Evolutionary conservation across 2,888 invertebrate genomes (phyloP), one percentile per base, ranked within the genome.

Genomic region (Gibbula magus): DNA sequence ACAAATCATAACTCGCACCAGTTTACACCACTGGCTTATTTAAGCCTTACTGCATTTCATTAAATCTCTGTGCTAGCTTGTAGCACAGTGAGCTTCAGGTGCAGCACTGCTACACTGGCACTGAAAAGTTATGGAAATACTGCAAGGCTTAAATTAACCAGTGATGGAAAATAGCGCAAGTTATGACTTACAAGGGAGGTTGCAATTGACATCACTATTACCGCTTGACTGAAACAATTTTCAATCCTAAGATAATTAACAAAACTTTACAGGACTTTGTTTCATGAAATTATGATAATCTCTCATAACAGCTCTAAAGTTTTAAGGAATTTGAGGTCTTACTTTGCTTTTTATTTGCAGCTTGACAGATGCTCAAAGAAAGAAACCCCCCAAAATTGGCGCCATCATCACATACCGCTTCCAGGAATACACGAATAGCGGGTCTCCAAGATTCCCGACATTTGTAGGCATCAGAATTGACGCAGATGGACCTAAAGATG

Each of bases 391-490:
- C 0, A 92, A 91, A 82, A 90, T 86, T 32, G 91, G 91, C 3
- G 86, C 88, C 56, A 91, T 92, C 79, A 92, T 92, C 75, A 92
- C 92, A 22, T 92, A 91, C 87, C 89, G 89, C 80, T 92, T 91
- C 81, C 92, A 92, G 81, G 92, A 92, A 83, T 88, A 89, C 32
- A 89, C 89, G 16, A 90, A 91, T 84, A 86, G 89, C 20, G 92
- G 92, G 1, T 83, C 83, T 25, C 92, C 92, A 16, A 81, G 92
- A 51, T 92, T 92, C 83, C 92, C 92, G 5, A 85, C 90, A 0
- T 92, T 82, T 86, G 53, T 91, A 53, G 87, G 89, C 54, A 86
- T 91, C 2, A 82, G 91, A 78, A 88, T 91, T 54, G 91, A 91
- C 81, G 88, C 88, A 82, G 88, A 87, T 16, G 88, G 88, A 79